Percentiles rank a stretch among this genome's conserved stretches.
Evolutionary conservation across 2,113 vertebrate genomes (phyloP).

Genomic region (Actenoides lindsayi): DNA sequence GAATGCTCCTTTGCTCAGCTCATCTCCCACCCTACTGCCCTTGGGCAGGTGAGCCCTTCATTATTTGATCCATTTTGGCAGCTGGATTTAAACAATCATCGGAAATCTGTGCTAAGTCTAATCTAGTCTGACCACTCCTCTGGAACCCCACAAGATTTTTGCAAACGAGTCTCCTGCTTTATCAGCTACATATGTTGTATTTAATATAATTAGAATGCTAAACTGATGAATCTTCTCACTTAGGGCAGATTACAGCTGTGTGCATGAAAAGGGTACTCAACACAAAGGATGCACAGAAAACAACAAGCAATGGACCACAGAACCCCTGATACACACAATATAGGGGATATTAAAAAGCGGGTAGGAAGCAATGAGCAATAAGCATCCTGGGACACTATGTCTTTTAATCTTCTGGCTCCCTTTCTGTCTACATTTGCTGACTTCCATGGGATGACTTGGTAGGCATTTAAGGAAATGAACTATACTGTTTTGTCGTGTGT

Average conservation of each 20-base stretch:
- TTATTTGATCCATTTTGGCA: background rate
- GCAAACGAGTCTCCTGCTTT: background rate
- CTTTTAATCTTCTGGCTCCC: background rate
- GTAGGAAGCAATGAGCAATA: background rate
- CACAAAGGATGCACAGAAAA: background rate
- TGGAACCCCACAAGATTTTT: background rate
- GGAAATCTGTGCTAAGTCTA: background rate
- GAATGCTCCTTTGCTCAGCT: background rate
- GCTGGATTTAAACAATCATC: background rate
- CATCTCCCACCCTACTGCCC: background rate
- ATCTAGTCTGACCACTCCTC: background rate
- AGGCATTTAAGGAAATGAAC: background rate
- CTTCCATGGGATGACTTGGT: background rate
- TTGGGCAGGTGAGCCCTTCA: background rate
- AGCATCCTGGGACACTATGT: background rate
- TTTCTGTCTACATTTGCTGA: background rate
- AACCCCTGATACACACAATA: background rate
- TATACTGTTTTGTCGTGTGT: background rate
- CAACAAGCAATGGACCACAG: background rate
- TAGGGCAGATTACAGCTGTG: background rate
- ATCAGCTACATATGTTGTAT: background rate
- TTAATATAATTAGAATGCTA: background rate
- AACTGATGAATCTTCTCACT: background rate
- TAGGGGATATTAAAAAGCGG: background rate
- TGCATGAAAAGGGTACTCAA: background rate